A percentile compares a stretch with the other conserved stretches of the same genome.
Evolutionary conservation across 2,888 invertebrate species (phyloP).

Genomic region (Chironomus riparius): DNA sequence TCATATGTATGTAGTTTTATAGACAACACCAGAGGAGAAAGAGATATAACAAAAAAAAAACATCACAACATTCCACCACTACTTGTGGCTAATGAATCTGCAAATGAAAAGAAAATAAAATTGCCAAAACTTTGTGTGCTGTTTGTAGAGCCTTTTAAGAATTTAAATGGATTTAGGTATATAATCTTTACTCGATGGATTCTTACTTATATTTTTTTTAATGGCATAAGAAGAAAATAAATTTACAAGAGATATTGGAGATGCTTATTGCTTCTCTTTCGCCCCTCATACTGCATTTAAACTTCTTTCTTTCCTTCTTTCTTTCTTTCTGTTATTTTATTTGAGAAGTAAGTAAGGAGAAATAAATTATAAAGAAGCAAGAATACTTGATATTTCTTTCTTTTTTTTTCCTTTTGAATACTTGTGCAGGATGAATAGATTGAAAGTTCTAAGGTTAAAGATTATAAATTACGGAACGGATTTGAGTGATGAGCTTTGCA

Average conservation of each 20-base stretch:
- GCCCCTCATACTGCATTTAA: not conserved
- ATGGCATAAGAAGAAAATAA: not conserved
- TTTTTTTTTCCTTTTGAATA: not conserved
- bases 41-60: too few species aligned
- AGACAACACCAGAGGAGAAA: too few species aligned
- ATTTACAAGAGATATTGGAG: not conserved
- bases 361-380: conserved; percentile 18
- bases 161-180: conserved; percentile 19
- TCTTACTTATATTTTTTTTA: not conserved
- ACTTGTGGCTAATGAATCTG: too few species aligned
- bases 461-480: too few species aligned
- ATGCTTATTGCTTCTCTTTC: conserved; percentile 1
- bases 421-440: not conserved
- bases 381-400: not conserved
- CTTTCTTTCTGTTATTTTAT: not conserved
- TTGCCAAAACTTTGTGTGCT: not conserved
- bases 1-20: too few species aligned
- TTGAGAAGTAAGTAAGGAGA: not conserved
- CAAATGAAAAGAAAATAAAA: not conserved
- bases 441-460: not conserved
- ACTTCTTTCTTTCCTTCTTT: not conserved
- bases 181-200: conserved; percentile 4
- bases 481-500: too few species aligned
- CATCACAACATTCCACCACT: too few species aligned
- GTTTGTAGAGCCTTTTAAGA: conserved; percentile 13